Conservation (phyloP, 2,888 invertebrate genomes). For the Spodoptera picta region DNA sequence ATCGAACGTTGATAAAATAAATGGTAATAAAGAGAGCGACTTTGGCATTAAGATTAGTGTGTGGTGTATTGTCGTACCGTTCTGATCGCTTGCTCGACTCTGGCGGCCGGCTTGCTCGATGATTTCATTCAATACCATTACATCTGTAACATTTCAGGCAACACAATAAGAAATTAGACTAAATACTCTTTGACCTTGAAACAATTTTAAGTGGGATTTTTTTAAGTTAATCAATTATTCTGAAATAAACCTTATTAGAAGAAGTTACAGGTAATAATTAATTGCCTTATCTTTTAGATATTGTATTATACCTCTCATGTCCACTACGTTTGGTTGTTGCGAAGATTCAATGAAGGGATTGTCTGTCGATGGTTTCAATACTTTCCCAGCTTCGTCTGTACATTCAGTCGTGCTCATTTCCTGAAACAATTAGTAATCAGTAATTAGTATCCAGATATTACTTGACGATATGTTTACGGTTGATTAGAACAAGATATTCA, state of each 20-base stretch:
- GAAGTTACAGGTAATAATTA: no score
- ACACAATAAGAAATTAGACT: background rate
- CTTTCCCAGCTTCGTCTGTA: conserved; percentile 94
- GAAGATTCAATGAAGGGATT: conserved; percentile 97
- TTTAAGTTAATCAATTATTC: no score
- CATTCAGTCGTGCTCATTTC: conserved; percentile 93
- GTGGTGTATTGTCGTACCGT: conserved; percentile 90
- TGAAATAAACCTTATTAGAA: no score
- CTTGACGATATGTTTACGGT: background rate
- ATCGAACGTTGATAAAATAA: conserved; percentile 62
- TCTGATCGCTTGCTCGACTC: conserved; percentile 95
- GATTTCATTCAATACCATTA: conserved; percentile 98
- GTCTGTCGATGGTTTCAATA: conserved; percentile 93
- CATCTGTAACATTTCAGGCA: conserved; percentile 90
- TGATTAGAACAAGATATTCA: background rate
- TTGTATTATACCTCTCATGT: conserved; percentile 94
- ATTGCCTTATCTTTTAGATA: no score
- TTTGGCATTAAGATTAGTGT: conserved; percentile 61
- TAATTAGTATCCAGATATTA: no score
- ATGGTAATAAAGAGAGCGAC: conserved; percentile 67
- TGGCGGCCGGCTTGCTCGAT: conserved; percentile 98
- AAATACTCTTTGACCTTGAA: background rate
- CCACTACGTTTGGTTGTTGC: conserved; percentile 96
- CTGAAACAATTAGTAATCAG: conserved; percentile 80
- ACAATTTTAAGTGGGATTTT: background rate